phyloP scores from a whole-genome alignment of 1,140 invertebrate genomes.

The Ostrea edulis region DNA sequence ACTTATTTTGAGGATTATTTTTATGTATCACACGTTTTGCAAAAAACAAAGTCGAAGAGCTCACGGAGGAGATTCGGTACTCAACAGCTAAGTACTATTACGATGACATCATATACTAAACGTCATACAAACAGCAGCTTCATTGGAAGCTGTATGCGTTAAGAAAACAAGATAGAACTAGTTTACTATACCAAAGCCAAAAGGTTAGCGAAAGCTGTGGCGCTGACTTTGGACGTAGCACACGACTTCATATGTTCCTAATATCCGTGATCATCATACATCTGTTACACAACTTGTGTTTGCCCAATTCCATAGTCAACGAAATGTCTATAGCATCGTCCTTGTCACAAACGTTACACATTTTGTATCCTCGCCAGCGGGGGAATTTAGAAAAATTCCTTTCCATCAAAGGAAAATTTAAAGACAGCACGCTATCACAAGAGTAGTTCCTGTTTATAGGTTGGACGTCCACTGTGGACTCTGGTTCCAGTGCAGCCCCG shows the following conservation, averaged over 20 bases:
- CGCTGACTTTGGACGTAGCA: constrained; percentile 22
- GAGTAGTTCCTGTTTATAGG: not conserved
- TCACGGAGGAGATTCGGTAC: too few species aligned
- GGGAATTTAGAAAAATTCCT: not conserved
- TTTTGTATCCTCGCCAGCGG: constrained; percentile 25
- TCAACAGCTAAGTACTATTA: too few species aligned
- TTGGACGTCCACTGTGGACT: not conserved
- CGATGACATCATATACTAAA: too few species aligned
- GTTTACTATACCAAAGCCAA: constrained; percentile 15
- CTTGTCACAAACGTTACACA: constrained; percentile 36
- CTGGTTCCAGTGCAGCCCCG: not conserved
- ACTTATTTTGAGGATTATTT: too few species aligned
- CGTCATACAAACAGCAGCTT: not conserved
- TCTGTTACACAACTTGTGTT: constrained; percentile 31
- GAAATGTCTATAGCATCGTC: not conserved
- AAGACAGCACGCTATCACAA: not conserved
- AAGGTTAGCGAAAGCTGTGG: constrained; percentile 26
- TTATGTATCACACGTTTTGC: too few species aligned
- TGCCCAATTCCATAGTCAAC: not conserved
- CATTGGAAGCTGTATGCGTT: not conserved
- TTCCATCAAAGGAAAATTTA: not conserved
- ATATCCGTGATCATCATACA: constrained; percentile 27
- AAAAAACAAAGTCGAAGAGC: too few species aligned
- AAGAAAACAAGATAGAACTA: not conserved
- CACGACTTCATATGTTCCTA: constrained; percentile 12